These are phyloP conservation scores for Zosterops japonicus DNA, from an alignment of 2,113 vertebrate genomes.

Conservation along the genomic window DNA sequence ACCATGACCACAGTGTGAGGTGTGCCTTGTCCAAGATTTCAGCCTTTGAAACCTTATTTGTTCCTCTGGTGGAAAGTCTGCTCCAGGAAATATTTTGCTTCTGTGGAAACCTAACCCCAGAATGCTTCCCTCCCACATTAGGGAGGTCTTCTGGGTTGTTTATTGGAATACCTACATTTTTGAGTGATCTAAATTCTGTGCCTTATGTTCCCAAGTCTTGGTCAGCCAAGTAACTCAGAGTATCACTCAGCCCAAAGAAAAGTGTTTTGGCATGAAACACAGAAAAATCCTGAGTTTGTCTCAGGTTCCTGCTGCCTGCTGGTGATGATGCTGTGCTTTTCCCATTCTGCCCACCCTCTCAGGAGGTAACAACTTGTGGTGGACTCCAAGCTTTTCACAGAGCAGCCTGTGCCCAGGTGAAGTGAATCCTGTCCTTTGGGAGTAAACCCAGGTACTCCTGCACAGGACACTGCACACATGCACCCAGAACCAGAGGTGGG, in stretches of 20 bases:
- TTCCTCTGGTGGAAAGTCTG: neutral
- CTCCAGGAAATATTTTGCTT: neutral
- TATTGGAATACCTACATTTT: neutral
- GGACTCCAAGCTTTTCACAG: neutral
- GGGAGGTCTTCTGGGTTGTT: neutral
- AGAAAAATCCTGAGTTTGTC: neutral
- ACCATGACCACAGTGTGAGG: accelerated
- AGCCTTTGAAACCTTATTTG: neutral
- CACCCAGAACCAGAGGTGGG: neutral
- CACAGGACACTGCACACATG: accelerated
- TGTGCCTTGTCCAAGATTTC: neutral
- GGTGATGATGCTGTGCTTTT: neutral
- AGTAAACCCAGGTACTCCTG: neutral
- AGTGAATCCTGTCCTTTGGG: neutral
- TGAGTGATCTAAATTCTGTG: neutral
- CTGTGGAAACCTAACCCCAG: neutral
- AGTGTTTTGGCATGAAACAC: neutral
- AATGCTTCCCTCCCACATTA: neutral
- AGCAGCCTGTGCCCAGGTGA: neutral
- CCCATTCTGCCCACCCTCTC: neutral
- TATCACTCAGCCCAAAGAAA: neutral
- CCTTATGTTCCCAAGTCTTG: neutral
- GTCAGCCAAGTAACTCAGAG: neutral
- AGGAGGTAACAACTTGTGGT: neutral
- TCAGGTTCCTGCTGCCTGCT: neutral